A percentile compares a stretch with the other conserved stretches of the same genome.
Evolutionary conservation across 2,888 invertebrate species (phyloP).

Genomic region (Romanomermis culicivorax): DNA sequence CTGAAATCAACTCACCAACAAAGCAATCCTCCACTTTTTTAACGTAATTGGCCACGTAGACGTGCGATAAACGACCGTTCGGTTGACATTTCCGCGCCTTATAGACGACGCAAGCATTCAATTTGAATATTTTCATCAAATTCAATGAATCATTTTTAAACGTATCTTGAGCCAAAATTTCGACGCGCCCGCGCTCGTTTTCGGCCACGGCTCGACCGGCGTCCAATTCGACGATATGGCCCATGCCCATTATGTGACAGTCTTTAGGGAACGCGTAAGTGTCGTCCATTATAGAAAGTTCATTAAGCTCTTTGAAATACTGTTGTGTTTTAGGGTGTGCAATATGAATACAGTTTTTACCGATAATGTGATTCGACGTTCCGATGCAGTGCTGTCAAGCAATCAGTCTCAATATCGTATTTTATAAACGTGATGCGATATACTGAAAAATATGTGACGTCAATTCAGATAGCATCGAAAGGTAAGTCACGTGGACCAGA

Average conservation of each 20-base stretch:
- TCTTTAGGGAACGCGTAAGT: neutral
- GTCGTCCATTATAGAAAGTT: neutral
- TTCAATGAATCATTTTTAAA: neutral
- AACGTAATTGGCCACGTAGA: neutral
- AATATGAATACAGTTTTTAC: too few relatives aligned
- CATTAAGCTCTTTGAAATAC: too few relatives aligned
- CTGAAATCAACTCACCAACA: too few relatives aligned
- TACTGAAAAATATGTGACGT: too few relatives aligned
- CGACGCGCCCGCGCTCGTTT: conserved; percentile 2
- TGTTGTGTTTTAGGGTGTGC: too few relatives aligned
- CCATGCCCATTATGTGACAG: neutral
- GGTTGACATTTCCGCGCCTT: neutral
- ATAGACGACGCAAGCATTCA: neutral
- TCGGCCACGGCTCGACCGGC: neutral
- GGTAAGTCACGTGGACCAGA: too few relatives aligned
- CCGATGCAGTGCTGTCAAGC: too few relatives aligned
- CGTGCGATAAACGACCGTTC: neutral
- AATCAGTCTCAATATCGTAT: too few relatives aligned
- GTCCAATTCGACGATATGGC: neutral
- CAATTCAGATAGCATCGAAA: too few relatives aligned
- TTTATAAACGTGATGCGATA: too few relatives aligned
- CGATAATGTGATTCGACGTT: too few relatives aligned
- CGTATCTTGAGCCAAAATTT: conserved; percentile 7
- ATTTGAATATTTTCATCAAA: neutral
- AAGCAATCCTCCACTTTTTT: neutral